Conservation (phyloP, 1,140 invertebrate species). For the Trigoniulus corallinus region DNA sequence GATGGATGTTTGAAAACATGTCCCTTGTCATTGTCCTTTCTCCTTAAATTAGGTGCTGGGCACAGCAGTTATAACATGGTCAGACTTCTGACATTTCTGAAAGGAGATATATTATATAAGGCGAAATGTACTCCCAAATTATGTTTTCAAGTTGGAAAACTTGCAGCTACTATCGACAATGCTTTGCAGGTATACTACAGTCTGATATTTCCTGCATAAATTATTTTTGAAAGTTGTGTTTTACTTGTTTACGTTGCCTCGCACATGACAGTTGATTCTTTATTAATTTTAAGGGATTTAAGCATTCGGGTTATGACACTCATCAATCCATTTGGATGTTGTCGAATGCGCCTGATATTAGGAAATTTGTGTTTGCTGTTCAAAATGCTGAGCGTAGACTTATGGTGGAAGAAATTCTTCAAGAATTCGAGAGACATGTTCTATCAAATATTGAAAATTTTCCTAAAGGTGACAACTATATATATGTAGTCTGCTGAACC, state of each 20-base stretch:
- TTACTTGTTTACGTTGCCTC: not conserved
- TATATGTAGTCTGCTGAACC: conserved; percentile 10
- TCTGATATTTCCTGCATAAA: not conserved
- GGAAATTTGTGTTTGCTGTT: conserved; percentile 47
- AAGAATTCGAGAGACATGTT: conserved; percentile 45
- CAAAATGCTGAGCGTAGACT: conserved; percentile 37
- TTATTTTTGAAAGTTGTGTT: not conserved
- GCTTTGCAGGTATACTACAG: not conserved
- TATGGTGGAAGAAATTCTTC: conserved; percentile 43
- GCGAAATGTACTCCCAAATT: not conserved
- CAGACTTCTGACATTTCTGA: not conserved
- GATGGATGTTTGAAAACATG: not conserved
- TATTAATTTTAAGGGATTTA: conserved; percentile 36
- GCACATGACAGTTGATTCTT: not conserved
- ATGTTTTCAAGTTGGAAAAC: not conserved
- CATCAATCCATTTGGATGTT: conserved; percentile 55
- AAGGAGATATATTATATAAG: not conserved
- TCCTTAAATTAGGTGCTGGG: not conserved
- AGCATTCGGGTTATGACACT: conserved; percentile 44
- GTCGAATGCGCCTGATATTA: conserved; percentile 42
- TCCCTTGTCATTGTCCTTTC: not conserved
- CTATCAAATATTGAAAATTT: conserved; percentile 35
- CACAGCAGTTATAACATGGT: not conserved
- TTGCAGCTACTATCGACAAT: not conserved
- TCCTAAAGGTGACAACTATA: conserved; percentile 27